A percentile compares a stretch with the other conserved stretches of the same genome.
These are phyloP conservation scores for Callipepla californica DNA, from an alignment of 2,113 vertebrate genomes.

Conservation along the genomic window DNA sequence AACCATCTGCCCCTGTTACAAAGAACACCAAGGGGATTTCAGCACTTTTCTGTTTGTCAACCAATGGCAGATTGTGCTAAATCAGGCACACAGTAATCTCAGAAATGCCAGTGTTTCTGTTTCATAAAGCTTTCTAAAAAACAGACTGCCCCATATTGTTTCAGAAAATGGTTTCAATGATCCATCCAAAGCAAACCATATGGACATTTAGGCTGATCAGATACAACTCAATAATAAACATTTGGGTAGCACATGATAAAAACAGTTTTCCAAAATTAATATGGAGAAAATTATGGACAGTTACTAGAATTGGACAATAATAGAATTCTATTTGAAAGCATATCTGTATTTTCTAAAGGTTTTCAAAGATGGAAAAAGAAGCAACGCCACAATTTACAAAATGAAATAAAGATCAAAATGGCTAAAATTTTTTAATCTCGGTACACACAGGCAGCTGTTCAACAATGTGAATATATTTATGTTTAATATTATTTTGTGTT, in stretches of 20 bases:
- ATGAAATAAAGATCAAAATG: not conserved
- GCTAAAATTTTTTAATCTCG: not conserved
- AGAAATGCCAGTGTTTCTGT: constrained; percentile 23
- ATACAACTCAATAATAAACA: not conserved
- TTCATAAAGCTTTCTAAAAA: constrained; percentile 26
- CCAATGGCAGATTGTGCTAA: constrained; percentile 45
- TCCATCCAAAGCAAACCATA: not conserved
- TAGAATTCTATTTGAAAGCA: not conserved
- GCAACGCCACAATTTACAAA: not conserved
- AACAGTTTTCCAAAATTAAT: not conserved
- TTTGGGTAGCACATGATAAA: not conserved
- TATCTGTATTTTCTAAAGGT: not conserved
- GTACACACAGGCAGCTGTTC: not conserved
- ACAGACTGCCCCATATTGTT: not conserved
- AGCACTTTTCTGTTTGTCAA: not conserved
- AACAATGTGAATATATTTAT: not conserved
- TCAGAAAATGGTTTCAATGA: not conserved
- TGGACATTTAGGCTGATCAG: not conserved
- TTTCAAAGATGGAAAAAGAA: not conserved
- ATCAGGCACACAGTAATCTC: constrained; percentile 7
- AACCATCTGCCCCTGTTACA: constrained; percentile 15
- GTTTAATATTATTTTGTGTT: not conserved
- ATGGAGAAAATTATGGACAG: not conserved
- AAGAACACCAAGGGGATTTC: constrained; percentile 9
- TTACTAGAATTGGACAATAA: not conserved